Evolutionary conservation across 2,888 invertebrate species (phyloP), one percentile per base, ranked within the genome.

Genomic region (Vannuccia rotundouncinata): DNA sequence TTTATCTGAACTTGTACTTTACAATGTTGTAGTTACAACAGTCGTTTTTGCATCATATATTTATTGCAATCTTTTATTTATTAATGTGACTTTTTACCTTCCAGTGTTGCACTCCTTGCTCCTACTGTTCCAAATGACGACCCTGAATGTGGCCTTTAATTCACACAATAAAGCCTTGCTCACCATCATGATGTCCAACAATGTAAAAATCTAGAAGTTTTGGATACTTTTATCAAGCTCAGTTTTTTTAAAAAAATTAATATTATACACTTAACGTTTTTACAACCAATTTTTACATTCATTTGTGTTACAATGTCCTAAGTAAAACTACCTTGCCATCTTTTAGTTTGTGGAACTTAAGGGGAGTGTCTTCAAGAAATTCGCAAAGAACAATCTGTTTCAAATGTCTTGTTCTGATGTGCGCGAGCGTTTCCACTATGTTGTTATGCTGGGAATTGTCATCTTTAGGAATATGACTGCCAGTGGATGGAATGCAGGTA

Each of bases 141-240:
- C 97, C 10, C 90, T 99, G 25, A 99, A 98, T 90, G 99, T 99
- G 79, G 99, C 99, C 13, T 95, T 99, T 84, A 99, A 99, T 89
- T 96, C 98, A 0, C 97, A 95, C 87, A 99, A 98, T 88, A 97
- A 98, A 88, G 94, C 96, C 77, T 91, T 99, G 29, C 91, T 99
- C 17, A 97, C 97, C 25, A 98, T 99, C 83, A 97, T 99, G 95
- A 95, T 99, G 93, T 97, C 98, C 5, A 99, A 99, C 88, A 99
- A 99, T 90, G 94, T 94, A 90, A 92, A 93, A 91, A 83, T 29
- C 22, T 75, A 31, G 45, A 2, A 59, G 25, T 27, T 81, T 76
- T 5, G 2, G 29, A 79, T n/a, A 77, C 22, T 10, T 22, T 13
- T 76, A 1, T 22, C 17, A 1, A 1, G n/a, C 80, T 29, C 17